phyloP scores from a whole-genome alignment of 2,113 vertebrate species.

The Malurus cyaneus region DNA sequence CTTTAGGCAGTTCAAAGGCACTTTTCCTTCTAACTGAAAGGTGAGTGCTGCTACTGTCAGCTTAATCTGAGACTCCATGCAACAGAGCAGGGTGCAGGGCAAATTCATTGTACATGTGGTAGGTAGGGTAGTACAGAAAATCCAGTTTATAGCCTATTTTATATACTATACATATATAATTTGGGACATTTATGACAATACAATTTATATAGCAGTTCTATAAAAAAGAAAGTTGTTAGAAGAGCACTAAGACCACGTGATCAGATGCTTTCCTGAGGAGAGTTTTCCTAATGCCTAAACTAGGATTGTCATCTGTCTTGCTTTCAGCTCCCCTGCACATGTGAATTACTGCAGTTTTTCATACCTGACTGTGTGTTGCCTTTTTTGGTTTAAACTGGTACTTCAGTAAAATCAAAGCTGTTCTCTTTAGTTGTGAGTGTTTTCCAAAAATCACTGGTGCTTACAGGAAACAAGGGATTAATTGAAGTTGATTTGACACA shows the following conservation, averaged over 20 bases:
- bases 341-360: slow-evolving; percentile 16
- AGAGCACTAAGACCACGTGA: not conserved
- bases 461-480: not conserved
- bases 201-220: slow-evolving; percentile 20
- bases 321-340: not conserved
- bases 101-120: slow-evolving; percentile 14
- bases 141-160: slow-evolving; percentile 26
- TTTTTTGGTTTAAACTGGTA: slow-evolving; percentile 49
- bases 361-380: slow-evolving; percentile 25
- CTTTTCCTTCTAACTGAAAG: not conserved
- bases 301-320: not conserved
- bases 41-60: slow-evolving; percentile 14
- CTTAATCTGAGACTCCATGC: not conserved
- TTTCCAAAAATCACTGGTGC: not conserved
- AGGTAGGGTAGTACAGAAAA: slow-evolving; percentile 33
- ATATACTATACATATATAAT: slow-evolving; percentile 25
- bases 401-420: slow-evolving; percentile 17
- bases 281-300: slow-evolving; percentile 5
- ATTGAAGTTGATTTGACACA: not conserved
- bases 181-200: slow-evolving; percentile 26
- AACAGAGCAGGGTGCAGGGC: not conserved
- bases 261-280: not conserved
- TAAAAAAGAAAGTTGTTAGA: slow-evolving; percentile 16
- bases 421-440: not conserved
- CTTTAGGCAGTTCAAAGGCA: not conserved